A percentile compares a stretch with the other conserved stretches of the same genome.
phyloP scores from a whole-genome alignment of 2,113 vertebrate species.

The Catharus fuscescens region DNA sequence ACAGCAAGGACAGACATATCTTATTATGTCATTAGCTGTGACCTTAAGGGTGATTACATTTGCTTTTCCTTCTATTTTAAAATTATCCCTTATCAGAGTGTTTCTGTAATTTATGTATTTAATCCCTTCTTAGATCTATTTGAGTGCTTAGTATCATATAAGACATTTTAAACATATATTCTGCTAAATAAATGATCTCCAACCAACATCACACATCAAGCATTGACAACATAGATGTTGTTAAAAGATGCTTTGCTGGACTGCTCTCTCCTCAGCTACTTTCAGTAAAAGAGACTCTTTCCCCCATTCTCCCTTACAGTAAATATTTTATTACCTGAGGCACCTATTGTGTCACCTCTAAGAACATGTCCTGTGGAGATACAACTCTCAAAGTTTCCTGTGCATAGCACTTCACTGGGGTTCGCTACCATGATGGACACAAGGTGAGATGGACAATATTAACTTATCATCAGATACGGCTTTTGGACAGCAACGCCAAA shows the following conservation, averaged over 20 bases:
- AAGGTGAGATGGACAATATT: neutral
- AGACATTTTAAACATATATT: neutral
- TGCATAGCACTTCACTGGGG: neutral
- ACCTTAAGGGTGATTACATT: neutral
- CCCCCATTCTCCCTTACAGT: neutral
- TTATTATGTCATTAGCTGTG: neutral
- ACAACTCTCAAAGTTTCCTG: neutral
- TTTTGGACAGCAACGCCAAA: neutral
- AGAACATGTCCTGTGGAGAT: fast-evolving
- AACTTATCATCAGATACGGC: neutral
- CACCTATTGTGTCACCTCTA: neutral
- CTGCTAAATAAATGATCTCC: neutral
- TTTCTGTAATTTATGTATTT: neutral
- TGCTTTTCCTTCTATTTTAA: neutral
- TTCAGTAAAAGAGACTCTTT: neutral
- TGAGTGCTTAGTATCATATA: neutral
- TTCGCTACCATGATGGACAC: neutral
- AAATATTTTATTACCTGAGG: neutral
- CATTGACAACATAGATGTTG: neutral
- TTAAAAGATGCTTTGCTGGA: neutral
- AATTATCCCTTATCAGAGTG: neutral
- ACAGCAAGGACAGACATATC: neutral
- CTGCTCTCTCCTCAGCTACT: neutral
- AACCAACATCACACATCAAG: neutral
- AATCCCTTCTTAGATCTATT: neutral